These are phyloP conservation scores for Plagodis dolabraria DNA, from an alignment of 2,888 invertebrate genomes.

Conservation along the genomic window DNA sequence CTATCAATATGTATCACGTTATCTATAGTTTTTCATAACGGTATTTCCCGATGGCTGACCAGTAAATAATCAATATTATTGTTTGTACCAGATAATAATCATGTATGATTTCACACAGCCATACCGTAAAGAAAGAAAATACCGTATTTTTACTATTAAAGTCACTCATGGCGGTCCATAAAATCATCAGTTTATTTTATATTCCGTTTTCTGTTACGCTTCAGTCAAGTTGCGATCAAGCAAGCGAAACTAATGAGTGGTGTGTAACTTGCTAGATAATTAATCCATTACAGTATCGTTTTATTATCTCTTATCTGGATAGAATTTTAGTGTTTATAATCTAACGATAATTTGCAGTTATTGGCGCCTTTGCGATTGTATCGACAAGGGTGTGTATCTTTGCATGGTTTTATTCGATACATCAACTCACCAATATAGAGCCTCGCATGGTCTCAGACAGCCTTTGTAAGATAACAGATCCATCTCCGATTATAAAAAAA, in stretches of 20 bases:
- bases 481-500: too few species aligned
- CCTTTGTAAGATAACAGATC: too few species aligned
- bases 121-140: neutral
- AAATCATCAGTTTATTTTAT: neutral
- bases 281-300: slow-evolving; percentile 6
- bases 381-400: slow-evolving; percentile 1
- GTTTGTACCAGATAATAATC: too few species aligned
- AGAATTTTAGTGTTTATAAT: slow-evolving; percentile 7
- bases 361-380: slow-evolving; percentile 7
- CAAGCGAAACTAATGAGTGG: slow-evolving; percentile 16
- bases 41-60: too few species aligned
- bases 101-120: neutral
- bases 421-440: neutral
- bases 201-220: slow-evolving; percentile 13
- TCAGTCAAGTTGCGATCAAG: slow-evolving; percentile 1
- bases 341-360: slow-evolving; percentile 3
- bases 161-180: neutral
- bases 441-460: neutral
- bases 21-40: too few species aligned
- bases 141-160: neutral
- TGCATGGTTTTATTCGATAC: neutral
- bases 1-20: too few species aligned
- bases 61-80: too few species aligned
- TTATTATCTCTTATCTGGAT: slow-evolving; percentile 1
- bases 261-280: slow-evolving; percentile 4